A percentile compares a stretch with the other conserved stretches of the same genome.
Conservation (phyloP, 2,888 invertebrate species). For the Mystacides longicornis region DNA sequence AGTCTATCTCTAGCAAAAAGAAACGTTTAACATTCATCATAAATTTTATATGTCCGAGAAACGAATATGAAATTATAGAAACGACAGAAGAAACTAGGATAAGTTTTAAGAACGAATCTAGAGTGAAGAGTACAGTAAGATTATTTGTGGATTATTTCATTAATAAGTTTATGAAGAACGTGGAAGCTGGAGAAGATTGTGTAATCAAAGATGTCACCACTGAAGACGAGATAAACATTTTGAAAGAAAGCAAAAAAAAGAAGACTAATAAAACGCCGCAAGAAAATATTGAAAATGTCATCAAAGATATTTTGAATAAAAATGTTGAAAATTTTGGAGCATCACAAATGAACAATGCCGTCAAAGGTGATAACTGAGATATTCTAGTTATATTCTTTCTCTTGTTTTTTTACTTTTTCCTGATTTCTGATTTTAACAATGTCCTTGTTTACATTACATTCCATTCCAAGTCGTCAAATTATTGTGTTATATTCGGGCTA, state of each 20-base stretch:
- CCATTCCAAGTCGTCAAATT: no score
- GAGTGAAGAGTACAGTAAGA: slow-evolving; percentile 37
- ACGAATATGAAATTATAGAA: slow-evolving; percentile 43
- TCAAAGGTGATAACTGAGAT: slow-evolving; percentile 42
- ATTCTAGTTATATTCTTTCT: no score
- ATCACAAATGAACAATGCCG: slow-evolving; percentile 38
- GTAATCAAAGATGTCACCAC: background rate
- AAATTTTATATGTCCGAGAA: slow-evolving; percentile 46
- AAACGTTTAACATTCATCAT: slow-evolving; percentile 44
- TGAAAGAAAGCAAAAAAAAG: slow-evolving; percentile 11
- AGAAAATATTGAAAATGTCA: slow-evolving; percentile 39
- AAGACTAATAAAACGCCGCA: slow-evolving; percentile 28
- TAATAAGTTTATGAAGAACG: slow-evolving; percentile 31
- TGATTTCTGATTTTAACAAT: no score
- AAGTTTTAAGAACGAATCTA: slow-evolving; percentile 47
- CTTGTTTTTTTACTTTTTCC: no score
- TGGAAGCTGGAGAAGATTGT: slow-evolving; percentile 30
- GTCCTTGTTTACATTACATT: no score
- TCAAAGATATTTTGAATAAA: slow-evolving; percentile 38
- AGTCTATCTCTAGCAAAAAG: slow-evolving; percentile 3
- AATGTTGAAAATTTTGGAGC: slow-evolving; percentile 33
- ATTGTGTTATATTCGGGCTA: no score
- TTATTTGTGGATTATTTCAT: slow-evolving; percentile 32
- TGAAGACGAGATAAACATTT: background rate
- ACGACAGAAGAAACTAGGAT: slow-evolving; percentile 44